Conservation (phyloP, 2,888 invertebrate species). For the Idaea dimidiata region DNA sequence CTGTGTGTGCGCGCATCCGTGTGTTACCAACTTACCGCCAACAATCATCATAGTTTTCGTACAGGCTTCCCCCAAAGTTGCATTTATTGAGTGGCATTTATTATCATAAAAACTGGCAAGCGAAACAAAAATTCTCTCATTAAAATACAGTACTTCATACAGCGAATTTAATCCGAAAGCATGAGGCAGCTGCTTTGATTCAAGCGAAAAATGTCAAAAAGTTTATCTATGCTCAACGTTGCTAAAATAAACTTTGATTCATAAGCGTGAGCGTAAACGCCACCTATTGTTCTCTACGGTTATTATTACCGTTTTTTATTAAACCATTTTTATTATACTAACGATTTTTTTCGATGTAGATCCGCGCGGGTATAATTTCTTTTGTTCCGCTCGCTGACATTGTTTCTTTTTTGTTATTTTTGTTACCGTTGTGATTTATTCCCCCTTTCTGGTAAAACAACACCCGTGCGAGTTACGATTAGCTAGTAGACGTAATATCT, state of each 20-base stretch:
- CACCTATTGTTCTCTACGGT: slow-evolving; percentile 67
- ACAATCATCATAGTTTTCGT: slow-evolving; percentile 22
- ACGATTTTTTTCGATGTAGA: slow-evolving; percentile 75
- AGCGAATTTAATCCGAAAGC: slow-evolving; percentile 64
- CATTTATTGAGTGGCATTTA: slow-evolving; percentile 38
- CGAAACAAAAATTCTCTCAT: slow-evolving; percentile 63
- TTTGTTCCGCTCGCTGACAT: slow-evolving; percentile 75
- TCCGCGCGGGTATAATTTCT: slow-evolving; percentile 74
- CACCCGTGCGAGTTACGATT: slow-evolving; percentile 79
- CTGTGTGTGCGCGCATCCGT: slow-evolving; percentile 17
- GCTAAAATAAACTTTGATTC: slow-evolving; percentile 72
- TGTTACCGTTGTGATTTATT: slow-evolving; percentile 75
- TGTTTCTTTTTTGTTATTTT: slow-evolving; percentile 71
- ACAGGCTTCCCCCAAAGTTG: slow-evolving; percentile 23
- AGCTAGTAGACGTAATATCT: slow-evolving; percentile 76
- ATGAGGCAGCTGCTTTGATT: slow-evolving; percentile 62
- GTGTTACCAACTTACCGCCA: slow-evolving; percentile 14
- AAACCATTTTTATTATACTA: slow-evolving; percentile 77
- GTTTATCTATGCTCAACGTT: slow-evolving; percentile 58
- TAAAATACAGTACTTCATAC: slow-evolving; percentile 68
- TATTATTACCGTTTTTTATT: slow-evolving; percentile 75
- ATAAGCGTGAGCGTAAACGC: slow-evolving; percentile 61
- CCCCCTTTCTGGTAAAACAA: slow-evolving; percentile 78
- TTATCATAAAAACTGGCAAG: slow-evolving; percentile 53
- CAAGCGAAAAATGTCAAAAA: slow-evolving; percentile 61